These are phyloP conservation scores for Apamea crenata DNA, from an alignment of 2,888 invertebrate species.

Conservation along the genomic window DNA sequence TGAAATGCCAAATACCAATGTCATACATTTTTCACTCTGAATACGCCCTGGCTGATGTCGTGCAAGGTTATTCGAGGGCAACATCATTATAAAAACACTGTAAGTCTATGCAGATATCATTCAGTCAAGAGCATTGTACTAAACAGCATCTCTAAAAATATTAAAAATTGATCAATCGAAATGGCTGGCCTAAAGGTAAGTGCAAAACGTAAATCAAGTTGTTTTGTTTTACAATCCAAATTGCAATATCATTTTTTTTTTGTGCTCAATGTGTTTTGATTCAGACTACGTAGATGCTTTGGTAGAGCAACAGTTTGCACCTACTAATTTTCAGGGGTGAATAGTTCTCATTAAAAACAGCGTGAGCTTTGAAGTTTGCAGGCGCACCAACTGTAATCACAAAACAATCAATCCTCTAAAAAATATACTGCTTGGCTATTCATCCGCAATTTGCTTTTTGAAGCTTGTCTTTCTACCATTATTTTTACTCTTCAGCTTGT, in stretches of 20 bases:
- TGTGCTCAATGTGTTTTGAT: neutral
- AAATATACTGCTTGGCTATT: neutral
- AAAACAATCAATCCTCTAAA: neutral
- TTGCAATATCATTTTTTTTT: conserved; percentile 3
- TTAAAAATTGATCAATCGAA: conserved; percentile 14
- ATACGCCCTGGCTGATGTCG: conserved; percentile 68
- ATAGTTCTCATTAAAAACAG: neutral
- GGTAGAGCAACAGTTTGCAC: neutral
- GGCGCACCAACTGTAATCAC: too few species aligned
- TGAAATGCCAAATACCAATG: conserved; percentile 67
- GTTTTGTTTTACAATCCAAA: conserved; percentile 28
- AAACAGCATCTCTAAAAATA: conserved; percentile 45
- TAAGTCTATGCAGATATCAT: conserved; percentile 70
- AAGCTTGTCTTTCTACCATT: neutral
- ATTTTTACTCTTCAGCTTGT: conserved; percentile 68
- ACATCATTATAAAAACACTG: conserved; percentile 76
- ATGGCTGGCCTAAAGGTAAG: conserved; percentile 72
- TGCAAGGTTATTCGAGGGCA: conserved; percentile 73
- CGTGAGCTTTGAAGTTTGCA: neutral
- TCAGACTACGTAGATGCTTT: neutral
- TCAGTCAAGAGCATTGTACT: conserved; percentile 64
- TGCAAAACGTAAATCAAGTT: conserved; percentile 1
- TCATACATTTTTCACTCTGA: conserved; percentile 59
- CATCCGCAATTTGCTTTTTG: neutral
- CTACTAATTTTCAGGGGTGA: too few species aligned